Conservation (phyloP, 64 coral and sea anemone genomes). For the Montipora capricornis region DNA sequence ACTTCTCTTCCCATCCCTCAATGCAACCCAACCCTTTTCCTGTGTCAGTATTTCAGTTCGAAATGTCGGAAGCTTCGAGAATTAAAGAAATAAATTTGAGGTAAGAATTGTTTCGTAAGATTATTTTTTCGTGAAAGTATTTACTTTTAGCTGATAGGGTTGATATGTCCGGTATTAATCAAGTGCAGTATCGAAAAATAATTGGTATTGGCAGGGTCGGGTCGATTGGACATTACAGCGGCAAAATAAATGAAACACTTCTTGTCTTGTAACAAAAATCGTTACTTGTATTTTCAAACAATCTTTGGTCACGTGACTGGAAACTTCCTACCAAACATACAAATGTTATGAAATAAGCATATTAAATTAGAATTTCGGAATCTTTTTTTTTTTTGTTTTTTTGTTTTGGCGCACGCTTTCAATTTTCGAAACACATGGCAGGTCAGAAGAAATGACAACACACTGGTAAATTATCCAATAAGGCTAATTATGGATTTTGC, state of each 20-base stretch:
- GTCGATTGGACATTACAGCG: not conserved
- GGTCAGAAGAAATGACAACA: not conserved
- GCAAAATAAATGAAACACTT: not conserved
- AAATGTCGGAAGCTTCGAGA: no score
- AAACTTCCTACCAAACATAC: not conserved
- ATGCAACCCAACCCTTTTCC: no score
- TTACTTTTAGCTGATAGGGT: no score
- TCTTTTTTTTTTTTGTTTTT: not conserved
- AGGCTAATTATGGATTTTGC: not conserved
- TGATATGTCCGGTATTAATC: no score
- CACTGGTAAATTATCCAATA: not conserved
- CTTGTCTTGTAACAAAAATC: not conserved
- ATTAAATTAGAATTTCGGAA: conserved; percentile 7
- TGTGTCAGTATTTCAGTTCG: no score
- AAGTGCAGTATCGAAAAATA: no score
- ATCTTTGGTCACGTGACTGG: not conserved
- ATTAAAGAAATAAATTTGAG: no score
- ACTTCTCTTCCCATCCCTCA: no score
- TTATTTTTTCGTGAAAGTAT: no score
- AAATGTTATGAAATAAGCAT: conserved; percentile 48
- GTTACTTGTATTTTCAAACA: not conserved
- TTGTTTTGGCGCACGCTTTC: not conserved
- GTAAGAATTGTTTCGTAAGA: no score
- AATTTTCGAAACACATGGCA: no score
- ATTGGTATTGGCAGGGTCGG: not conserved